These are phyloP conservation scores for Platynereis dumerilii DNA, from an alignment of 2,888 invertebrate genomes.

Conservation along the genomic window DNA sequence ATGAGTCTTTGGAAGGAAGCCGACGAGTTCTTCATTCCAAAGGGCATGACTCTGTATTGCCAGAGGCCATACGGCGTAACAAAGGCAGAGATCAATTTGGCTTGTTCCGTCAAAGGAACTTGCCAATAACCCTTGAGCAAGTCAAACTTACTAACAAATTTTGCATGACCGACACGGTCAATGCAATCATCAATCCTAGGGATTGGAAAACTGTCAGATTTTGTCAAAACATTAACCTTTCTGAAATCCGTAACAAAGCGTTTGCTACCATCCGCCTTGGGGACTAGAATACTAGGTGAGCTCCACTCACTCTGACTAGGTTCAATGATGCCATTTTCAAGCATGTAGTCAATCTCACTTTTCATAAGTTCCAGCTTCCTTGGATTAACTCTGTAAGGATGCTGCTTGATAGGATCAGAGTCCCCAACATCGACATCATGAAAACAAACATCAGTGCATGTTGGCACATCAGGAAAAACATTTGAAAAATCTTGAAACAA, in stretches of 20 bases:
- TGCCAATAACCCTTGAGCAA: slow-evolving; percentile 5
- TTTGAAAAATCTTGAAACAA: too few species aligned
- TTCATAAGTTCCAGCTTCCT: too few species aligned
- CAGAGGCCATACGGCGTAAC: not conserved
- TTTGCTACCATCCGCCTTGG: slow-evolving; percentile 10
- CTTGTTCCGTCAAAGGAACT: not conserved
- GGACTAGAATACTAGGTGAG: slow-evolving; percentile 36
- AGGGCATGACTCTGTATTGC: not conserved
- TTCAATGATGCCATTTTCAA: slow-evolving; percentile 42
- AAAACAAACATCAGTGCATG: too few species aligned
- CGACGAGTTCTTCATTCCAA: too few species aligned
- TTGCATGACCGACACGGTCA: not conserved
- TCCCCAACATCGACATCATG: too few species aligned
- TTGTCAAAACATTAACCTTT: slow-evolving; percentile 39
- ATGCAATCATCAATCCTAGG: slow-evolving; percentile 3
- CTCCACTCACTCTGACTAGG: slow-evolving; percentile 38
- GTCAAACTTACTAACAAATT: slow-evolving; percentile 8
- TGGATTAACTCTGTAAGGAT: too few species aligned
- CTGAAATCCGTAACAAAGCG: slow-evolving; percentile 40
- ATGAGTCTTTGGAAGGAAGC: too few species aligned
- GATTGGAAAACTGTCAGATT: slow-evolving; percentile 30
- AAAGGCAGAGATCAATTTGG: too few species aligned
- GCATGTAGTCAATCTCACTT: slow-evolving; percentile 37
- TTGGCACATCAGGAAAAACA: too few species aligned
- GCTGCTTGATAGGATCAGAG: too few species aligned